Evolutionary conservation across 2,113 vertebrate genomes (phyloP), one percentile per base, ranked within the genome.

Genomic region (Bombycilla garrulus): DNA sequence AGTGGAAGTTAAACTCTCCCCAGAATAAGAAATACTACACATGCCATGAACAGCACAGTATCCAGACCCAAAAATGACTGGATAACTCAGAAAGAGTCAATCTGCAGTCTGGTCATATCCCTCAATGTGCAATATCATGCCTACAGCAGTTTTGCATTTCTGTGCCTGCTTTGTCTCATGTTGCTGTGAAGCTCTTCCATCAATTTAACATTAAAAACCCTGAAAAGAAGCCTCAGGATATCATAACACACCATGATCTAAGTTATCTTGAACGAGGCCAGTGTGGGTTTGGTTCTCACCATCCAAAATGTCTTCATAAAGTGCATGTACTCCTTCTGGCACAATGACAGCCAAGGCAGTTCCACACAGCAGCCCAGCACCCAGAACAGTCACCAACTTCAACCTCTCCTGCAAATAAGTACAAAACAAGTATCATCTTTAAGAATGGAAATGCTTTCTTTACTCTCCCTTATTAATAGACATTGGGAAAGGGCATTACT

Each of bases 291-390:
- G 15, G 83, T 64, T 91, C 98, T 98, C 88, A 99, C 99, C 99
- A 96, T 99, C 98, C 81, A 99, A 97, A 83, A 99, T 98, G 73
- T 99, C 99, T 96, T 99, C 99, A 97, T 99, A 99, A 93, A 99
- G 99, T 73, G 99, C 99, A 45, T 99, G 99, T 72, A 99, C 99
- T 79, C 99, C 99, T 97, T 99, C 99, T 12, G 99, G 99, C 86
- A 99, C 99, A 83, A 99, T 99, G 50, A 99, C 99, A 35, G 99
- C 99, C 78, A 99, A 97, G 2, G 99, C 99, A 73, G 99, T 99
- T 60, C 99, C 99, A 97, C 99, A 99, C 74, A 99, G 98, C 76
- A 99, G 98, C 35, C 99, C 99, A 36, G 99, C 99, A 62, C 99
- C 99, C 97, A 99, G 92, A 84, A 99, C 99, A 2, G 99, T 99